Conservation (phyloP, 2,797 vertebrate genomes). For the Chelidonichthys spinosus region DNA sequence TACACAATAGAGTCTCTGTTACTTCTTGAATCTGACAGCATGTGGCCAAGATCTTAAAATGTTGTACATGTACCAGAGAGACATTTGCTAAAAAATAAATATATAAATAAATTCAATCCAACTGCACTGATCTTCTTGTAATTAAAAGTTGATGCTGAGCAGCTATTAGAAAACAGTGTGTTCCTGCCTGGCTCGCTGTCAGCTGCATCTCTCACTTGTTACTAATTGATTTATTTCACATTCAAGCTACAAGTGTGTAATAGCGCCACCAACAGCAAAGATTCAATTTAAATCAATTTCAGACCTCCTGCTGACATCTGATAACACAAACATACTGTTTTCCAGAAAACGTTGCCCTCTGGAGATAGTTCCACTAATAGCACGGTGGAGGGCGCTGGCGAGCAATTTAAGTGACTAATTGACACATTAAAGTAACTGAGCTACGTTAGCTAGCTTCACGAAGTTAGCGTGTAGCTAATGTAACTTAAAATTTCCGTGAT, state of each 20-base stretch:
- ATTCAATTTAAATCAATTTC: background rate
- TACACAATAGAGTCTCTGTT: background rate
- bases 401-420: background rate
- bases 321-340: background rate
- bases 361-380: background rate
- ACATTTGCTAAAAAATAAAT: background rate
- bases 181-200: background rate
- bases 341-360: background rate
- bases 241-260: background rate
- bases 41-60: background rate
- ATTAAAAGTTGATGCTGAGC: background rate
- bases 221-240: background rate
- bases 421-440: slow-evolving; percentile 9
- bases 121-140: background rate
- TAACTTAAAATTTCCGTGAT: background rate
- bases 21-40: background rate
- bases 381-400: slow-evolving; percentile 23
- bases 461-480: background rate
- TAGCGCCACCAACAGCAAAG: background rate
- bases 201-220: background rate
- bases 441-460: background rate
- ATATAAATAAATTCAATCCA: background rate
- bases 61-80: background rate
- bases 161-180: background rate
- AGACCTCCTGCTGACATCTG: background rate